Evolutionary conservation across 2,888 invertebrate genomes (phyloP).

Genomic region (Lepidonotus clava): DNA sequence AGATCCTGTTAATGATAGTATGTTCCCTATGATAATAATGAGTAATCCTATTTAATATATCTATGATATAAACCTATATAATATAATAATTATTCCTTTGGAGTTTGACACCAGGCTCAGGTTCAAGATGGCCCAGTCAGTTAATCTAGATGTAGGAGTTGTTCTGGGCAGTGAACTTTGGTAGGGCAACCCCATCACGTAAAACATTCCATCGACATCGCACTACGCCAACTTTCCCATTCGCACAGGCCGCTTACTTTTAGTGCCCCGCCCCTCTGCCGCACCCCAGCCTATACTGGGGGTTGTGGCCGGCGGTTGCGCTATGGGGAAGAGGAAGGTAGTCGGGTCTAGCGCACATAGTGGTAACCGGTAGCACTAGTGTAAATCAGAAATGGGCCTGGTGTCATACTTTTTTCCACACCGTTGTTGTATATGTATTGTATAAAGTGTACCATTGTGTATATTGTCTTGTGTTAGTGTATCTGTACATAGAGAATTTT

Average conservation of each 20-base stretch:
- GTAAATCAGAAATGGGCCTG: slow-evolving; percentile 6
- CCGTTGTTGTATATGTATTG: slow-evolving; percentile 52
- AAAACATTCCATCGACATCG: slow-evolving; percentile 12
- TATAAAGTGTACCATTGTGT: slow-evolving; percentile 55
- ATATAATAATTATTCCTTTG: slow-evolving; percentile 33
- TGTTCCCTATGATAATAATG: slow-evolving; percentile 18
- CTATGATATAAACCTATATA: slow-evolving; percentile 30
- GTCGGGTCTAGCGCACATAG: slow-evolving; percentile 12
- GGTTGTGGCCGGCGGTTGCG: not conserved
- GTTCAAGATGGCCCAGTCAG: slow-evolving; percentile 34
- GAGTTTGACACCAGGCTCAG: slow-evolving; percentile 28
- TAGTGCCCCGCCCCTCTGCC: too few species aligned
- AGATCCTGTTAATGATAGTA: slow-evolving; percentile 35
- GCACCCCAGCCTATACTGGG: too few species aligned
- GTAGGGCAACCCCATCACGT: slow-evolving; percentile 35
- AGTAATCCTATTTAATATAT: slow-evolving; percentile 47
- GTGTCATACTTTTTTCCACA: not conserved
- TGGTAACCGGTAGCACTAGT: slow-evolving; percentile 20
- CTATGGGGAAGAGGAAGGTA: not conserved
- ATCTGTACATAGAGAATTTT: slow-evolving; percentile 51
- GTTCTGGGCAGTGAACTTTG: slow-evolving; percentile 50
- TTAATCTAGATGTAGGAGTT: slow-evolving; percentile 24
- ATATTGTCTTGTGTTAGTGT: slow-evolving; percentile 53
- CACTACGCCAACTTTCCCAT: not conserved
- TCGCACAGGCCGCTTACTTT: too few species aligned